A percentile compares a stretch with the other conserved stretches of the same genome.
phyloP scores from a whole-genome alignment of 2,888 invertebrate genomes.

The Rhaphigaster nebulosa region DNA sequence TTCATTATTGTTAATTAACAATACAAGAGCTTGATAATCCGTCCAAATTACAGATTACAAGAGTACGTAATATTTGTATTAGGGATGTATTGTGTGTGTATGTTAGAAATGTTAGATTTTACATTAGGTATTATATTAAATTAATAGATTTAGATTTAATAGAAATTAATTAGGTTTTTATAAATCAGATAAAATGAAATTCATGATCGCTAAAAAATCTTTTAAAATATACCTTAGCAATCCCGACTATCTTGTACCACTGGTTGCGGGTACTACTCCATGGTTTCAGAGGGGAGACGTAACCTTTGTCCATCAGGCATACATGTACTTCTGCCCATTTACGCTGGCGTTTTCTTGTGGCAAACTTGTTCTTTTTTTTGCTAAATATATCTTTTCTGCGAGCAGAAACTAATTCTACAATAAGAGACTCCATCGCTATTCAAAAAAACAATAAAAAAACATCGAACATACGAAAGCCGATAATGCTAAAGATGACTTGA shows the following conservation, averaged over 20 bases:
- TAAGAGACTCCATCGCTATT: background rate
- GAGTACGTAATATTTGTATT: too few species aligned
- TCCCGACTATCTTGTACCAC: background rate
- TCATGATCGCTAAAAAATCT: background rate
- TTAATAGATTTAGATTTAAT: too few species aligned
- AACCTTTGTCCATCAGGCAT: background rate
- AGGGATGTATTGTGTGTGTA: too few species aligned
- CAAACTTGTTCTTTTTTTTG: background rate
- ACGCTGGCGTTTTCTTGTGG: background rate
- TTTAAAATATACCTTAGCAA: background rate
- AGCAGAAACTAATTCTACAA: background rate
- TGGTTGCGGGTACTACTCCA: background rate
- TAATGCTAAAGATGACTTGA: background rate
- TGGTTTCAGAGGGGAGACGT: background rate
- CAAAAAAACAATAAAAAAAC: background rate
- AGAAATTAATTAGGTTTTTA: too few species aligned
- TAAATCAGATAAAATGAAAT: background rate
- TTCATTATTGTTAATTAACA: too few species aligned
- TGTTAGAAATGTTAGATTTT: too few species aligned
- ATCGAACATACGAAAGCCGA: background rate
- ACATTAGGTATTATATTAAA: too few species aligned
- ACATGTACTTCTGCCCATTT: background rate
- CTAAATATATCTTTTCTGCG: background rate
- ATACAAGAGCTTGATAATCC: too few species aligned
- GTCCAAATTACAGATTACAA: too few species aligned